phyloP scores from a whole-genome alignment of 2,888 invertebrate species.

The Lasioglossum pauxillum region DNA sequence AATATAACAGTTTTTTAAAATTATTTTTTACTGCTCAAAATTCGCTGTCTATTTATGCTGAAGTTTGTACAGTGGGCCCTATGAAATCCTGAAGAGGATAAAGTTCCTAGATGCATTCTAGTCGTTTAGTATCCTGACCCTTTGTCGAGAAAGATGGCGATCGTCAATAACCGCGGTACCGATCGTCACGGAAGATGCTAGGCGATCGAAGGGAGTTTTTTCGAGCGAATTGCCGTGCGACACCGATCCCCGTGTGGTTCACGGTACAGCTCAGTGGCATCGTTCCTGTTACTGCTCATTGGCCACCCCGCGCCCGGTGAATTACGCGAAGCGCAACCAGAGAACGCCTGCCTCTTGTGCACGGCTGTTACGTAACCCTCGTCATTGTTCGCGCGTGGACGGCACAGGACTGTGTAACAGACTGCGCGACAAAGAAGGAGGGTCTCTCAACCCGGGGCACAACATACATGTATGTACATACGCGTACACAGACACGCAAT shows the following conservation, averaged over 20 bases:
- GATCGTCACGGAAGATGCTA: not conserved
- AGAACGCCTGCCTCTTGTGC: slow-evolving; percentile 64
- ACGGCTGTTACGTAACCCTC: slow-evolving; percentile 73
- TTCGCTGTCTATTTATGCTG: too few relatives aligned
- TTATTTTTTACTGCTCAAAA: too few relatives aligned
- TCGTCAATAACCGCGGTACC: not conserved
- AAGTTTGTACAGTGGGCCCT: too few relatives aligned
- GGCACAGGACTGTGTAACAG: slow-evolving; percentile 60
- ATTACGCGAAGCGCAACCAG: slow-evolving; percentile 49
- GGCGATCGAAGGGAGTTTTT: slow-evolving; percentile 52
- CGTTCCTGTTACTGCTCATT: slow-evolving; percentile 69
- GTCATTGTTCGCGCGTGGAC: slow-evolving; percentile 73
- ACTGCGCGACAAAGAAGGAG: slow-evolving; percentile 60
- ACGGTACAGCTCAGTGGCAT: slow-evolving; percentile 66
- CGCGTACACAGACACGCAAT: not conserved
- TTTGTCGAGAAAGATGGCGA: too few relatives aligned
- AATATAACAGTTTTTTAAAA: too few relatives aligned
- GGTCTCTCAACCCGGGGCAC: slow-evolving; percentile 12
- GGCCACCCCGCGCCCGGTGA: slow-evolving; percentile 61
- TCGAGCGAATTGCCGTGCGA: slow-evolving; percentile 77
- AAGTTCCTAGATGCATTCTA: too few relatives aligned
- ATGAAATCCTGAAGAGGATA: too few relatives aligned
- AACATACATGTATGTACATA: not conserved
- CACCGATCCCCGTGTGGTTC: slow-evolving; percentile 77
- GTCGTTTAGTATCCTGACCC: too few relatives aligned